These are phyloP conservation scores for Eptatretus atami DNA, from an alignment of 2,797 vertebrate species.

Conservation along the genomic window DNA sequence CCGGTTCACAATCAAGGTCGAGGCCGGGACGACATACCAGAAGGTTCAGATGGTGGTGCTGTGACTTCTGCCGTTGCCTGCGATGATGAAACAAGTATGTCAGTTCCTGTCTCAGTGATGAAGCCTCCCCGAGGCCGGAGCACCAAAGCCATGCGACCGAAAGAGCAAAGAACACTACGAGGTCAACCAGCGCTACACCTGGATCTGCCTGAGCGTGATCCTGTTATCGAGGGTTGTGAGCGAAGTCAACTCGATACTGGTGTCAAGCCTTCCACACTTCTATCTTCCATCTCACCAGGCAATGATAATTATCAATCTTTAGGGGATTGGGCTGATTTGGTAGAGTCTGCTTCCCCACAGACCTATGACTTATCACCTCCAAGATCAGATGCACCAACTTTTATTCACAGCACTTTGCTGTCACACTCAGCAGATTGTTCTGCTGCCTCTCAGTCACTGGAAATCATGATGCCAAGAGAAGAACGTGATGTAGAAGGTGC, in stretches of 20 bases:
- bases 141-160: slow-evolving; percentile 6
- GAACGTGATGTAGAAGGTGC: no score
- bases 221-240: background rate
- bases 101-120: no score
- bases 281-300: slow-evolving; percentile 22
- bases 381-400: slow-evolving; percentile 26
- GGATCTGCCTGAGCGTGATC: background rate
- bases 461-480: no score
- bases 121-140: no score
- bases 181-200: background rate
- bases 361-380: slow-evolving; percentile 2
- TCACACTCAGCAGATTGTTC: no score
- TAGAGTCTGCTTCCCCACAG: slow-evolving; percentile 38
- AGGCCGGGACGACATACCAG: no score
- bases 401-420: no score
- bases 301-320: slow-evolving; percentile 29
- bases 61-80: no score
- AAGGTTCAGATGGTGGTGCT: no score
- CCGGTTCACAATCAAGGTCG: no score
- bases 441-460: no score
- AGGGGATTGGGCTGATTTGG: slow-evolving; percentile 56
- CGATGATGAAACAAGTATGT: no score
- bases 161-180: background rate
- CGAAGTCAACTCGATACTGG: background rate
- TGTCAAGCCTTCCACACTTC: slow-evolving; percentile 25